Percentiles rank a stretch among this genome's conserved stretches.
phyloP scores from a whole-genome alignment of 2,797 vertebrate species.

The Thaleichthys pacificus region DNA sequence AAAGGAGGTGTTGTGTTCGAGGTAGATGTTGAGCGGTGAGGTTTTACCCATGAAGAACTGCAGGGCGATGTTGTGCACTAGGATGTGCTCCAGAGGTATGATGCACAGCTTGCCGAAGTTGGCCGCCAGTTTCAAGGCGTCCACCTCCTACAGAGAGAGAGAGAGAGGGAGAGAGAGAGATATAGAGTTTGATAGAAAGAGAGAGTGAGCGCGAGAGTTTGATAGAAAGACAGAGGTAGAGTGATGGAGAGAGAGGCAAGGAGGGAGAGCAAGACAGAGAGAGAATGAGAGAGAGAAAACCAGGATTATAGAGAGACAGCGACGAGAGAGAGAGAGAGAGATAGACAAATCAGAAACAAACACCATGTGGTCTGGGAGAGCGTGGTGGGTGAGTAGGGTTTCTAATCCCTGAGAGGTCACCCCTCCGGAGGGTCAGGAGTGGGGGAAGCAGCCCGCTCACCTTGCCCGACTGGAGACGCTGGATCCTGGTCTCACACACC shows the following conservation, averaged over 20 bases:
- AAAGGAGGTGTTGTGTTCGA: too few relatives aligned
- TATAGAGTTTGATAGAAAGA: not conserved
- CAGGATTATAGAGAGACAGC: too few relatives aligned
- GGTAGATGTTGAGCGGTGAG: too few relatives aligned
- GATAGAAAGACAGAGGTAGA: not conserved
- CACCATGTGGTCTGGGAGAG: too few relatives aligned
- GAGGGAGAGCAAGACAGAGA: not conserved
- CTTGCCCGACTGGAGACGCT: slow-evolving; percentile 97
- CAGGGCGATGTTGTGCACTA: slow-evolving; percentile 97
- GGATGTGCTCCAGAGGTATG: slow-evolving; percentile 95
- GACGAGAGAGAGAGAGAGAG: too few relatives aligned
- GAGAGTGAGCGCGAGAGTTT: not conserved
- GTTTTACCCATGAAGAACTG: slow-evolving; percentile 98
- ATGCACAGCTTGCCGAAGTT: slow-evolving; percentile 98
- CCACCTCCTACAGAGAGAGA: slow-evolving; percentile 85
- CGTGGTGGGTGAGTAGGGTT: too few relatives aligned
- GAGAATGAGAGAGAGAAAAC: not conserved
- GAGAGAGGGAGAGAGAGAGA: slow-evolving; percentile 5
- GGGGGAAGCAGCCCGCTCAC: slow-evolving; percentile 69
- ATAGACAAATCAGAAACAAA: too few relatives aligned
- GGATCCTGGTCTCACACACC: slow-evolving; percentile 98
- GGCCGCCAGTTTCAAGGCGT: slow-evolving; percentile 94
- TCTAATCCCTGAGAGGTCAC: too few relatives aligned
- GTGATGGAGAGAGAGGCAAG: not conserved
- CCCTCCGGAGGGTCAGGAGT: too few relatives aligned